Conservation (phyloP, 2,113 vertebrate species). For the Entelurus aequoreus region DNA sequence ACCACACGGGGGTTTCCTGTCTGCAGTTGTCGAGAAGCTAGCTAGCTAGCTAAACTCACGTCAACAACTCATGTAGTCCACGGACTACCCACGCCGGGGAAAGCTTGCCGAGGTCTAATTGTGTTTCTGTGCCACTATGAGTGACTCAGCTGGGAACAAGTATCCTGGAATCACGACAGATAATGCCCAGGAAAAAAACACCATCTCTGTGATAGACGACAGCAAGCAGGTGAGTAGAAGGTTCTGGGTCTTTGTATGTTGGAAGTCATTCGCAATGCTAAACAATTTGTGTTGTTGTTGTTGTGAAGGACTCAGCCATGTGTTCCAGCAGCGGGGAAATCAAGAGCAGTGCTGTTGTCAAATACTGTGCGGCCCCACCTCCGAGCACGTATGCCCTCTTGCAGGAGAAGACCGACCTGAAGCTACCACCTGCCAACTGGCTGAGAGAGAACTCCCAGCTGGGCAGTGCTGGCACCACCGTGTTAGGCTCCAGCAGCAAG, state of each 20-base stretch:
- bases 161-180: conserved; percentile 39
- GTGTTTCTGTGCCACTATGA: conserved; percentile 38
- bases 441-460: conserved; percentile 87
- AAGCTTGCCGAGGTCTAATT: background rate
- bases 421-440: conserved; percentile 96
- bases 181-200: conserved; percentile 35
- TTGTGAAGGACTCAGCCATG: conserved; percentile 66
- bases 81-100: background rate
- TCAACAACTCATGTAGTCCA: conserved; percentile 7
- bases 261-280: background rate
- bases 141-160: conserved; percentile 32
- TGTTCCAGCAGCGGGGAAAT: conserved; percentile 82
- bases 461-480: conserved; percentile 83
- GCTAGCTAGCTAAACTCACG: background rate
- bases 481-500: conserved; percentile 87
- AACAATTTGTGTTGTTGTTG: no score
- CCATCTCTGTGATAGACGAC: conserved; percentile 39
- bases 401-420: conserved; percentile 93
- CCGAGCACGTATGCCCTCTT: conserved; percentile 86
- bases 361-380: conserved; percentile 88
- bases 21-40: conserved; percentile 5
- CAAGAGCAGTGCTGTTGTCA: conserved; percentile 93
- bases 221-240: conserved; percentile 49
- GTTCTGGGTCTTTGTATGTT: background rate
- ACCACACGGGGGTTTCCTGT: background rate